phyloP scores from a whole-genome alignment of 1,140 invertebrate species.

The Atta colombica region DNA sequence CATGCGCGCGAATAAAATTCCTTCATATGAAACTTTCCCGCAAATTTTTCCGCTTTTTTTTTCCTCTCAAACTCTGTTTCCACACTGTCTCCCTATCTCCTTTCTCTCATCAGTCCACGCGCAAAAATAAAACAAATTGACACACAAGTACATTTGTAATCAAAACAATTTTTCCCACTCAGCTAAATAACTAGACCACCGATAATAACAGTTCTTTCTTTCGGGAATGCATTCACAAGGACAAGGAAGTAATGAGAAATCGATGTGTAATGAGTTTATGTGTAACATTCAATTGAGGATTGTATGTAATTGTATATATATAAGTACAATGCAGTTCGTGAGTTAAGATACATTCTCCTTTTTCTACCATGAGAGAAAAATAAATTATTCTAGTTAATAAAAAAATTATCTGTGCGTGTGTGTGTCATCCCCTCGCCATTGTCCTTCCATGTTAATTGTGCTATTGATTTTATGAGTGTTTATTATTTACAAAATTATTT shows the following conservation, averaged over 20 bases:
- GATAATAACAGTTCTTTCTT: constrained; percentile 61
- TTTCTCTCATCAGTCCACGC: constrained; percentile 52
- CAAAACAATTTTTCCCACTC: constrained; percentile 61
- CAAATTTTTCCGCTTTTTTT: constrained; percentile 7
- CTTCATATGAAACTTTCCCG: background rate
- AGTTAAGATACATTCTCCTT: constrained; percentile 87
- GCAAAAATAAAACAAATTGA: constrained; percentile 18
- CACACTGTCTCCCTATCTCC: constrained; percentile 29
- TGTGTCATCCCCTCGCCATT: constrained; percentile 64
- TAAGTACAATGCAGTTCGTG: constrained; percentile 85
- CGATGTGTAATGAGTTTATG: constrained; percentile 85
- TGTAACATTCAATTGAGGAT: constrained; percentile 86
- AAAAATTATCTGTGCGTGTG: constrained; percentile 77
- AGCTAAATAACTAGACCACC: constrained; percentile 1
- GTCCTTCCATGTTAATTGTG: constrained; percentile 21
- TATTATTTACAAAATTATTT: constrained; percentile 22
- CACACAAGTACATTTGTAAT: constrained; percentile 48
- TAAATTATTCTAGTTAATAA: constrained; percentile 88
- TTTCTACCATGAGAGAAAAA: constrained; percentile 88
- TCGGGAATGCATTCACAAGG: constrained; percentile 72
- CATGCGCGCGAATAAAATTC: background rate
- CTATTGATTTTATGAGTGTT: background rate
- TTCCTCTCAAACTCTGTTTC: background rate
- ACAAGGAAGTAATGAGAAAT: constrained; percentile 78
- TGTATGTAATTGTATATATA: constrained; percentile 86